Percentiles rank a stretch among this genome's conserved stretches.
Conservation (phyloP, 2,113 vertebrate genomes). For the Amblyornis subalaris region DNA sequence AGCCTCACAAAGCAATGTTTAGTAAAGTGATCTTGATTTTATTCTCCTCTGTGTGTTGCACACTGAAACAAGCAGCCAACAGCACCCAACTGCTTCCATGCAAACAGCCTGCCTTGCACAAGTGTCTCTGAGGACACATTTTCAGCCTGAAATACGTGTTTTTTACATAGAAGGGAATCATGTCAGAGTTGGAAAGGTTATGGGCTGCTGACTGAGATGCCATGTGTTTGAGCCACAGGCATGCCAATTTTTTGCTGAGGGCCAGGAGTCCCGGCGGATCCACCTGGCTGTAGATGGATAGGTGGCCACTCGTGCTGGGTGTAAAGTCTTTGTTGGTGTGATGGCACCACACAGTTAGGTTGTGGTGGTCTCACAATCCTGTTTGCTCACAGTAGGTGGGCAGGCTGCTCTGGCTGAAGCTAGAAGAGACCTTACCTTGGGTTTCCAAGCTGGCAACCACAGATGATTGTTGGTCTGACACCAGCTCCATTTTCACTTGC, state of each 20-base stretch:
- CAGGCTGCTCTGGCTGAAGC: neutral
- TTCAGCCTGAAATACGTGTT: neutral
- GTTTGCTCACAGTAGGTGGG: neutral
- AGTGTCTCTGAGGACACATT: neutral
- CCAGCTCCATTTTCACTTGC: neutral
- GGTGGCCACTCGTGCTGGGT: neutral
- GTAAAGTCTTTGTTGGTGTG: neutral
- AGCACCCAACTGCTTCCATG: neutral
- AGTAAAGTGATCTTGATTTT: neutral
- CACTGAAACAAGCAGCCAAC: neutral
- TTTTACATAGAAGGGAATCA: neutral
- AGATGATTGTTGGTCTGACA: rapidly evolving
- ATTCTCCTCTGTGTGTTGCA: neutral
- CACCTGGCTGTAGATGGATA: neutral
- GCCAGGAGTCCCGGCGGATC: neutral
- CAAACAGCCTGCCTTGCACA: neutral
- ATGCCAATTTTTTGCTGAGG: neutral
- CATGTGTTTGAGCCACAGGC: neutral
- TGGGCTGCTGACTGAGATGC: neutral
- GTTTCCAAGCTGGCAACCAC: neutral
- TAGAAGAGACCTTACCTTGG: neutral
- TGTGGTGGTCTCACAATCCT: neutral
- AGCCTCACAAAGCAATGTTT: neutral
- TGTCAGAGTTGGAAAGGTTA: neutral
- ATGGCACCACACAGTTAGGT: neutral